These are phyloP conservation scores for Pseudochirops cupreus DNA, from an alignment of 2,797 vertebrate genomes.

Conservation along the genomic window DNA sequence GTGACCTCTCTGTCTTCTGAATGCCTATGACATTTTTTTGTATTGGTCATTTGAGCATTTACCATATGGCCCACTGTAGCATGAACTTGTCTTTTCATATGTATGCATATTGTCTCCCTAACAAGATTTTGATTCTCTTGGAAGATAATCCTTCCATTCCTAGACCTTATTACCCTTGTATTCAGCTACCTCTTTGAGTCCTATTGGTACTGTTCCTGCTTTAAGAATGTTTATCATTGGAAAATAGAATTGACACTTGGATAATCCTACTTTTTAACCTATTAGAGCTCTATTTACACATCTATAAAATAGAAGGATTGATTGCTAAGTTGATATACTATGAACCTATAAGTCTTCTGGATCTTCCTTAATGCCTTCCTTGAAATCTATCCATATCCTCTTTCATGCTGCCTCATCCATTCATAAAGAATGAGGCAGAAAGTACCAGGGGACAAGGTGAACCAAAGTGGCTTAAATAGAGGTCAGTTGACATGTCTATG, in stretches of 20 bases:
- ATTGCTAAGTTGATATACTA: background rate
- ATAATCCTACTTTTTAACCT: background rate
- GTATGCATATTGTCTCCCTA: background rate
- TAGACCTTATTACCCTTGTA: background rate
- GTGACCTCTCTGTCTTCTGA: background rate
- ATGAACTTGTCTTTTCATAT: background rate
- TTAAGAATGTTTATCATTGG: background rate
- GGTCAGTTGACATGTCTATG: background rate
- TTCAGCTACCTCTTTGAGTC: background rate
- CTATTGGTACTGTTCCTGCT: background rate
- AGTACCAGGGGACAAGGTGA: background rate
- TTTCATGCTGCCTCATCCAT: background rate
- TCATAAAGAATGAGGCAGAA: background rate
- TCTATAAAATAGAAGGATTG: background rate
- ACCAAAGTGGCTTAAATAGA: background rate
- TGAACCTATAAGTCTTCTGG: background rate
- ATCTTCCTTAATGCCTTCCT: background rate
- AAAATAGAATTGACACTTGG: background rate
- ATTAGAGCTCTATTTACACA: background rate
- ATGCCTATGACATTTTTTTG: background rate
- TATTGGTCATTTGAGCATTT: background rate
- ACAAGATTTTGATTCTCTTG: background rate
- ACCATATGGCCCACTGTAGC: background rate
- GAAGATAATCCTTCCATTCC: background rate
- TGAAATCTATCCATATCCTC: background rate